These are phyloP conservation scores for Lasioglossum villosulum DNA, from an alignment of 2,888 invertebrate genomes.

Conservation along the genomic window DNA sequence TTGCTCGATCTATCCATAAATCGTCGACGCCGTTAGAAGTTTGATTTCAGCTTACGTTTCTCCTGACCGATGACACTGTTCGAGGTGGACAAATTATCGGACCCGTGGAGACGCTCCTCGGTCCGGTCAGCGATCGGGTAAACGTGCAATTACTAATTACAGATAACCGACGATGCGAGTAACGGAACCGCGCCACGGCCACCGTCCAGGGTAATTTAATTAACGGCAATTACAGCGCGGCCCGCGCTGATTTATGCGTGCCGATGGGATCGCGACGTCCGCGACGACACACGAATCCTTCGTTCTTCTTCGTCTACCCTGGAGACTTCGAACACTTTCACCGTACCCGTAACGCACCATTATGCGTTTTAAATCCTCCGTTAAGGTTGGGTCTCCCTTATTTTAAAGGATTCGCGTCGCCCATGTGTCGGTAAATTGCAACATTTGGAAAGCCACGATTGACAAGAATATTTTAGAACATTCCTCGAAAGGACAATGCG, in stretches of 20 bases:
- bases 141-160: constrained; percentile 72
- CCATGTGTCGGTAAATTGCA: too few species aligned
- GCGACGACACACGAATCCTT: constrained; percentile 55
- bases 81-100: constrained; percentile 64
- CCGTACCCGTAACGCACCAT: constrained; percentile 50
- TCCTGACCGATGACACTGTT: neutral
- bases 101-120: constrained; percentile 5
- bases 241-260: constrained; percentile 65
- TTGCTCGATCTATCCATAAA: too few species aligned
- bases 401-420: too few species aligned
- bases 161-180: constrained; percentile 63
- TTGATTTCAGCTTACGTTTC: neutral
- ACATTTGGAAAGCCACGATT: too few species aligned
- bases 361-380: constrained; percentile 54
- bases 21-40: neutral
- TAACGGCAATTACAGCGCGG: constrained; percentile 70
- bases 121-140: constrained; percentile 40
- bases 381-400: neutral
- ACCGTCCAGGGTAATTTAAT: constrained; percentile 68
- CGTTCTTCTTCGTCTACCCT: neutral
- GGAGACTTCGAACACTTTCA: constrained; percentile 61
- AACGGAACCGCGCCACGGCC: constrained; percentile 61
- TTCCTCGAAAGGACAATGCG: too few species aligned
- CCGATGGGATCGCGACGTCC: constrained; percentile 55
- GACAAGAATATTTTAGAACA: too few species aligned